Evolutionary conservation across 2,888 invertebrate genomes (phyloP), one percentile per base, ranked within the genome.

Genomic region (Folsomia candida): DNA sequence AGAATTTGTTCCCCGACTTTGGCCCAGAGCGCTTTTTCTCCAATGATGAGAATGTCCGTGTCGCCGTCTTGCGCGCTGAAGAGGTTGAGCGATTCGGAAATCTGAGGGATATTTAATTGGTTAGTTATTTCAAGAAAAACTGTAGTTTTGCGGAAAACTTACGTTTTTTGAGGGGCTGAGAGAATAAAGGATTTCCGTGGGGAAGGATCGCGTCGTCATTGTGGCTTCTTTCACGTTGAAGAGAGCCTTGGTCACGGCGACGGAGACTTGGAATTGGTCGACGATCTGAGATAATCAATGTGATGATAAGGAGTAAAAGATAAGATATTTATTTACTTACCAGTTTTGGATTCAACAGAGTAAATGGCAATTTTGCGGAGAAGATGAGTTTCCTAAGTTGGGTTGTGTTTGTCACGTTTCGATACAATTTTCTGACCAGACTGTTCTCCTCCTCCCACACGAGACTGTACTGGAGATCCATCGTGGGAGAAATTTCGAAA

Each of bases 31-130:
- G 83, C 81, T 51, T 83, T 81, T 68, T 88, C 79, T 1, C 84
- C 78, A 20, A 83, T 84, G 24, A 87, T 82, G 29, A 88, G 75
- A 63, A 87, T 81, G 73, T 84, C 83, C 9, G 80, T 83, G 69
- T 86, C 85, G 1, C 81, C 81, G 67, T 86, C 86, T 60, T 83
- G 82, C 22, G 89, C 85, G 1, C 90, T 90, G 83, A 90, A 91
- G 72, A 85, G 88, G 64, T 82, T 84, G 63, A 91, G 83, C 73
- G 91, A 89, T 76, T 88, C 87, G 2, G 88, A 86, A 75, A 91
- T 91, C 79, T 79, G 61, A 9, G 71, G 64, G 22, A 57, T 6
- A 37, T 9, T 54, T 54, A 54, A 54, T 54, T 54, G 20, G 6
- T 54, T 18, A 54, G n/a, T 60, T 26, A 60, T 60, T n/a, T 22